Base-by-base conservation (phyloP, 2,888 invertebrate species). In the Perizoma flavofasciatum region DNA sequence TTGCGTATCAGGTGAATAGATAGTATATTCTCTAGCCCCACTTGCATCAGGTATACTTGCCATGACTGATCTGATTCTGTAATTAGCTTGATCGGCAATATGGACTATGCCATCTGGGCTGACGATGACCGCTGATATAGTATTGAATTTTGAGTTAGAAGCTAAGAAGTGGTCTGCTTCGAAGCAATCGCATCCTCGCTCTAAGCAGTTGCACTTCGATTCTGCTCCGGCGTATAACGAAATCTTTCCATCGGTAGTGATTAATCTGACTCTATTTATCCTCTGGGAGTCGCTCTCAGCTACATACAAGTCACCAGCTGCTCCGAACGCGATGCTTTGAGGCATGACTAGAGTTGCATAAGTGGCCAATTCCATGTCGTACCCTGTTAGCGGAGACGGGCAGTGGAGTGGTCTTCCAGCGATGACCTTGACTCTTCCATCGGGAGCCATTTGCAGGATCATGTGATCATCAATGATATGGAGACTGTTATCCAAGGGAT, bases 401-500 rank as follows among this genome's bases (percentile, higher is more conserved):
- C 99, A 99, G 79, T 98, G 98, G 0, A 98, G 92, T 0, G 98
- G 98, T 53, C 97, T 94, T 5, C 99, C 99, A 5, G 98, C 98
- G 10, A 98, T 96, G 0, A 98, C 97, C 73, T 98, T 96, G 0
- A 98, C 96, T 58, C 98, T 93, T 9, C 97, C 97, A 83, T 98
- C 98, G 0, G 96, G 95, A 1, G 98, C 98, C 89, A 98, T 93
- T 79, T 98, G 97, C 9, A 98, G 92, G 51, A 97, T 97, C 96
- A 98, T 97, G 79, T 98, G 98, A 78, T 98, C 98, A 77, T 99
- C 99, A 52, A 99, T 97, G 70, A 99, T 97, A 82, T 99, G 98
- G 35, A 99, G 90, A 0, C 97, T 96, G 82, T 98, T 98, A 81
- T 99, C 98, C 55, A 98, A 88, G 0, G 98, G 99, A 84, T 98